phyloP scores from a whole-genome alignment of 2,888 invertebrate genomes.

The Phortica okadai region DNA sequence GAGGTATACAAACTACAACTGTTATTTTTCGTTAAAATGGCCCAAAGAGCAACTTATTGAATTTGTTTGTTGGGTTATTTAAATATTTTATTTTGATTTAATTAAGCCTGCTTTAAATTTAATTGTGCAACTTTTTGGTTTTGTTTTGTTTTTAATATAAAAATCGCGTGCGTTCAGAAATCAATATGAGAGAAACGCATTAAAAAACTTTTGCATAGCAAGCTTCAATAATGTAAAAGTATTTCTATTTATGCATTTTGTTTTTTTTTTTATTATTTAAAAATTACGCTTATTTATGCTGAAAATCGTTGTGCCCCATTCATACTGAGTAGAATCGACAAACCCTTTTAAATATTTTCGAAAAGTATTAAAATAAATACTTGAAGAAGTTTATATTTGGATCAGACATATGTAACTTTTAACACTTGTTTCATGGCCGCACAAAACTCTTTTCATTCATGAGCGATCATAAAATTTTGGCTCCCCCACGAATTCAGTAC shows the following conservation, averaged over 20 bases:
- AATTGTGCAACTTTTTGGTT: constrained; percentile 60
- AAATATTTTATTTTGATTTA: constrained; percentile 25
- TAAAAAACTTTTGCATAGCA: constrained; percentile 60
- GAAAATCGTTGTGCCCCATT: no score
- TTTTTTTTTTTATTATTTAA: not conserved
- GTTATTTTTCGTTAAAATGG: constrained; percentile 58
- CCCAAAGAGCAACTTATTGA: constrained; percentile 69
- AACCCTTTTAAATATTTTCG: no score
- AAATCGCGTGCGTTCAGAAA: constrained; percentile 67
- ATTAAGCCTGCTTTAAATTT: constrained; percentile 57
- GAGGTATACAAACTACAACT: constrained; percentile 8
- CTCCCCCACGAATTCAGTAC: no score
- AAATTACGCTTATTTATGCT: not conserved
- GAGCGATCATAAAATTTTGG: no score
- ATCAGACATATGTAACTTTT: no score
- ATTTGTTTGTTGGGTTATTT: constrained; percentile 40
- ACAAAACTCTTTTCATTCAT: no score
- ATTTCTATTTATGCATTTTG: not conserved
- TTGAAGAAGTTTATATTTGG: no score
- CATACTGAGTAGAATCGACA: no score
- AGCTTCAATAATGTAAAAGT: constrained; percentile 55
- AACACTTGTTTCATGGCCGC: no score
- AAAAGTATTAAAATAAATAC: no score
- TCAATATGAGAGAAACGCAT: constrained; percentile 56
- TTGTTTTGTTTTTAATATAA: constrained; percentile 41